Base-by-base conservation (phyloP, 2,113 vertebrate genomes). In the Thryonomys swinderianus region DNA sequence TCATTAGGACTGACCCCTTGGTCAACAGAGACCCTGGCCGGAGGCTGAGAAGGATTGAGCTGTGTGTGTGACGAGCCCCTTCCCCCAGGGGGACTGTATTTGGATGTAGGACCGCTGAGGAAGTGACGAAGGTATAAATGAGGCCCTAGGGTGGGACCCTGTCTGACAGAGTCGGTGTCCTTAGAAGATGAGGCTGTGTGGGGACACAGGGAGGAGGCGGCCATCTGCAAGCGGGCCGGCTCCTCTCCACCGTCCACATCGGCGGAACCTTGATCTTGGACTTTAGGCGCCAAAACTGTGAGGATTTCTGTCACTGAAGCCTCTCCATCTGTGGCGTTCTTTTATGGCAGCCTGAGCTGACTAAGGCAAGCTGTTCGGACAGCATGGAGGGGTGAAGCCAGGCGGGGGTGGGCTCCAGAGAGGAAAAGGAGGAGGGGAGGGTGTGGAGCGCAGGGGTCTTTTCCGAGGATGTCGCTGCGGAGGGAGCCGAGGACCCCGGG, bases 401-500 rank as follows among this genome's bases (percentile, higher is more conserved):
- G 42, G 64, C 10, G 27, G 21, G 27, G n/a, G 53, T 25, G n/a
- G 55, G 34, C 7, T 53, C 62, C 11, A 10, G 25, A 18, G 25
- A 8, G 42, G 7, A 25, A 37, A 32, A 25, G 37, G 48, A n/a
- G 53, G 9, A 7, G 14, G 57, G 3, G 1, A 5, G 21, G 57
- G 45, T 30, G 14, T 10, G 34, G 34, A 10, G 40, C 2, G 2
- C 5, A 20, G 42, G 32, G 0, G 0, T 30, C 69, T 48, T 61
- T 37, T 67, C 88, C 59, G 12, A 89, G 86, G 13, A 37, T 21
- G 5, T 74, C 14, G 1, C 48, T 59, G 66, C 20, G 0, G 11
- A 94, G 69, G 25, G 37, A 5, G 4, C 61, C 6, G 51, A 51
- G 59, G 13, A n/a, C n/a, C n/a, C n/a, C n/a, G 0, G n/a, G 53